Evolutionary conservation across 2,888 invertebrate species (phyloP).

Genomic region (Masnerella sp.): DNA sequence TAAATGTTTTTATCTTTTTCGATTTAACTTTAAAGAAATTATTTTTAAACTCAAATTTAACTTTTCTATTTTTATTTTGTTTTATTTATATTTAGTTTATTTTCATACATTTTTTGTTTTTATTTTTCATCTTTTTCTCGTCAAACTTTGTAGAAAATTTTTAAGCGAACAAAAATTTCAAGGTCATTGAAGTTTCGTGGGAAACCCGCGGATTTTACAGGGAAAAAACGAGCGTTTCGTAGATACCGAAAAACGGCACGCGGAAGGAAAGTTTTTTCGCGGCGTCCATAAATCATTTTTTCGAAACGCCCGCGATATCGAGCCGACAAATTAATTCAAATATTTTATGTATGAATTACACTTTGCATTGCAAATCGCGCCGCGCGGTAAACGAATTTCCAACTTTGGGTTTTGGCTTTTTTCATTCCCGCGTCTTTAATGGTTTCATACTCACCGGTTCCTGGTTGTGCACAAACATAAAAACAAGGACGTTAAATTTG

Average conservation of each 20-base stretch:
- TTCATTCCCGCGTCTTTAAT: neutral
- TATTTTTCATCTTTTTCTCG: no score
- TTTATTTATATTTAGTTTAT: no score
- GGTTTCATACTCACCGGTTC: constrained; percentile 71
- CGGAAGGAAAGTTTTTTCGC: no score
- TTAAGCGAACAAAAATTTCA: no score
- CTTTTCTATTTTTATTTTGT: no score
- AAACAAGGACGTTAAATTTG: constrained; percentile 37
- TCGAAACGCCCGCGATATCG: constrained; percentile 13
- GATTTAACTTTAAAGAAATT: no score
- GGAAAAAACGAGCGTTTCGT: neutral
- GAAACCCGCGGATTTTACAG: no score
- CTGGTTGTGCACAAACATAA: constrained; percentile 71
- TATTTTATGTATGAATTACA: constrained; percentile 48
- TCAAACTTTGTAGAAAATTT: no score
- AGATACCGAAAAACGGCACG: neutral
- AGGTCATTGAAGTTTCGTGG: no score
- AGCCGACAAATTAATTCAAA: constrained; percentile 39
- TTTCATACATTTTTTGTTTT: no score
- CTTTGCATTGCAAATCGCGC: constrained; percentile 42
- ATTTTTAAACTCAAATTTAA: no score
- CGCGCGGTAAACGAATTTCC: constrained; percentile 20
- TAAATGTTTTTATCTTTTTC: no score
- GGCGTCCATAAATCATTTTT: constrained; percentile 15
- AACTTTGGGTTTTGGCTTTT: constrained; percentile 10